Evolutionary conservation across 2,113 vertebrate genomes (phyloP), one percentile per base, ranked within the genome.

Genomic region (Halichoerus grypus): DNA sequence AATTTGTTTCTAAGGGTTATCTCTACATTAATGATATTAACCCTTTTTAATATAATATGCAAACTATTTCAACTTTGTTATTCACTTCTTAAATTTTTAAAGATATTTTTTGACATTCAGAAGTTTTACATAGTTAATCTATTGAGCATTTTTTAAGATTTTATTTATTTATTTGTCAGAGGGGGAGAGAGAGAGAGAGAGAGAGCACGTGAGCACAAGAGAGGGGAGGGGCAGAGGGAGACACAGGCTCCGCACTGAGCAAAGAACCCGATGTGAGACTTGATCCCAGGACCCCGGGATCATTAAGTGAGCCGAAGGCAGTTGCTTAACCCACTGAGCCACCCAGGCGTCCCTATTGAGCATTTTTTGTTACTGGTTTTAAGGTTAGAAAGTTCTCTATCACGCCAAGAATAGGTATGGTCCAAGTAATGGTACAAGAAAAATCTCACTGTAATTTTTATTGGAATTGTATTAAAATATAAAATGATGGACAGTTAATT

Each of bases 11-110:
- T 71, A 77, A 79, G 22, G 46, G 11, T 67, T 65, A 0, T 57
- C 49, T 79, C 14, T 61, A 19, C n/a, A 3, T 33, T 76, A 83
- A 63, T 6, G 83, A 55, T 31, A 16, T 76, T 85, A 71, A 69
- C 11, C 7, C 42, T 49, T 77, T 65, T 74, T 61, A 63, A 74
- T 82, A 69, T 49, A 76, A 96, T 11, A 3, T 57, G 19, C 7
- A 83, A 89, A 92, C 92, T 61, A 92, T 46, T 92, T 97, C 51
- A 95, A 84, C 22, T 67, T 74, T 84, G 59, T 93, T 79, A 93
- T 93, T 91, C 95, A 61, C 36, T 92, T 96, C 59, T 72, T 88
- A 84, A 69, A 39, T 74, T 95, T 95, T 96, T 96, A 42, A 51
- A 61, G 83, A 15, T 59, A 15, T 71, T 76, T 96, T 72, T 96